phyloP scores from a whole-genome alignment of 2,113 vertebrate genomes.

The Atherinomorus stipes region DNA sequence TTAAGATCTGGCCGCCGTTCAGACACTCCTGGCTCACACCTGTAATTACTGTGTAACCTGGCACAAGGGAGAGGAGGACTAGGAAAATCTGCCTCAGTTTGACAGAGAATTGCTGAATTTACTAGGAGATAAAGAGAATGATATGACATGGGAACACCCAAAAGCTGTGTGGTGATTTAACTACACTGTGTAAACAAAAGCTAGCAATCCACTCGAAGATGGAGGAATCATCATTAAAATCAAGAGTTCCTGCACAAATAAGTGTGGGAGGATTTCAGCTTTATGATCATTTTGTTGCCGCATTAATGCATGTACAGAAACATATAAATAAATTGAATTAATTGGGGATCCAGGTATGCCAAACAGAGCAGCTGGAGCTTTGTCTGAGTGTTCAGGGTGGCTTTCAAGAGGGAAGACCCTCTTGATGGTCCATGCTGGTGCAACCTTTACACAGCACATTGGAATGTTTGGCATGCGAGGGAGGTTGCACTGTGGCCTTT shows the following conservation, averaged over 20 bases:
- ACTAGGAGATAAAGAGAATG: not conserved
- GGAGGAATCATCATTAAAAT: too few species aligned
- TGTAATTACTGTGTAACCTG: slow-evolving; percentile 52
- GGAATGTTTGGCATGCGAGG: slow-evolving; percentile 87
- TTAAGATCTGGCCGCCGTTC: slow-evolving; percentile 30
- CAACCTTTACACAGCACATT: slow-evolving; percentile 86
- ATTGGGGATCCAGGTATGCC: slow-evolving; percentile 8
- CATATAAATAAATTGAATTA: slow-evolving; percentile 21
- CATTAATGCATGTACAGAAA: slow-evolving; percentile 44
- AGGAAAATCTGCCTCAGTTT: not conserved
- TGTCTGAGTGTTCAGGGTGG: slow-evolving; percentile 74
- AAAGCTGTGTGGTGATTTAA: not conserved
- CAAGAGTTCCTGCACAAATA: not conserved
- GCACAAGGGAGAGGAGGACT: slow-evolving; percentile 10
- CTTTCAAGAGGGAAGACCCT: slow-evolving; percentile 63
- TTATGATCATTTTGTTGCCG: slow-evolving; percentile 64
- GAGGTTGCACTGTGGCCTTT: slow-evolving; percentile 78
- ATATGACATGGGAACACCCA: too few species aligned
- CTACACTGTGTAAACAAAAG: not conserved
- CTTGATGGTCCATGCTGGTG: slow-evolving; percentile 63
- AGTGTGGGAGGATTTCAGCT: slow-evolving; percentile 19
- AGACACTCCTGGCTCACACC: slow-evolving; percentile 40
- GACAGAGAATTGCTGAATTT: not conserved
- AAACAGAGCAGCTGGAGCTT: slow-evolving; percentile 41
- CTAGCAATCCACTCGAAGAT: too few species aligned